phyloP scores from a whole-genome alignment of 1,140 invertebrate genomes.

The Colletes latitarsis region DNA sequence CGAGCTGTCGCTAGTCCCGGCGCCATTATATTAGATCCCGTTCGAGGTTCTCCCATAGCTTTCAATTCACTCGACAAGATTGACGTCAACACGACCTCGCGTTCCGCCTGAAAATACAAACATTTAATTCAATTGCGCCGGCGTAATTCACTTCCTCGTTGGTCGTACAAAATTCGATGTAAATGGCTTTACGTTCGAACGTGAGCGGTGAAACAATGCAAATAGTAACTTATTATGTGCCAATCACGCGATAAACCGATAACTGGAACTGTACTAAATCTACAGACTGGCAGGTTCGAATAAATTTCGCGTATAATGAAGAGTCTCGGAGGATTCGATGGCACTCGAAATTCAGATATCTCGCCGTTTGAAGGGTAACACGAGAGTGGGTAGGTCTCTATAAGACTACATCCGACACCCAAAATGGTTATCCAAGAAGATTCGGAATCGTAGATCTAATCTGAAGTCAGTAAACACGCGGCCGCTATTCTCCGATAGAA shows the following conservation, averaged over 20 bases:
- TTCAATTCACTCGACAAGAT: constrained; percentile 13
- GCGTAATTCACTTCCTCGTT: constrained; percentile 17
- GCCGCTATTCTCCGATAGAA: too few species aligned
- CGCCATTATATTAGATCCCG: constrained; percentile 12
- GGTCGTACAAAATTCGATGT: not conserved
- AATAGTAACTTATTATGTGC: constrained; percentile 3
- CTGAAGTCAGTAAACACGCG: too few species aligned
- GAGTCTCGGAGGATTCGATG: too few species aligned
- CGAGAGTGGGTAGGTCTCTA: not conserved
- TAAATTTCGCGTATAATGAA: too few species aligned
- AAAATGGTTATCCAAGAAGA: too few species aligned
- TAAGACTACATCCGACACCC: too few species aligned
- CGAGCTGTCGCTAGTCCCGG: constrained; percentile 9
- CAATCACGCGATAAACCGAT: not conserved
- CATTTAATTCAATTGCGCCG: not conserved
- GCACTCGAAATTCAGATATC: too few species aligned
- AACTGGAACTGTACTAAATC: not conserved
- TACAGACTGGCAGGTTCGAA: not conserved
- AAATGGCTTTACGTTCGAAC: not conserved
- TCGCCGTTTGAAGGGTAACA: too few species aligned
- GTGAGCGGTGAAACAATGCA: constrained; percentile 5
- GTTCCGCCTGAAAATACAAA: constrained; percentile 25
- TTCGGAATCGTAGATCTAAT: too few species aligned
- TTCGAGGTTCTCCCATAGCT: constrained; percentile 6
- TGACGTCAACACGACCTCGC: constrained; percentile 4